A percentile compares a stretch with the other conserved stretches of the same genome.
Evolutionary conservation across 2,888 invertebrate species (phyloP).

Genomic region (Leptogaster cylindrica): DNA sequence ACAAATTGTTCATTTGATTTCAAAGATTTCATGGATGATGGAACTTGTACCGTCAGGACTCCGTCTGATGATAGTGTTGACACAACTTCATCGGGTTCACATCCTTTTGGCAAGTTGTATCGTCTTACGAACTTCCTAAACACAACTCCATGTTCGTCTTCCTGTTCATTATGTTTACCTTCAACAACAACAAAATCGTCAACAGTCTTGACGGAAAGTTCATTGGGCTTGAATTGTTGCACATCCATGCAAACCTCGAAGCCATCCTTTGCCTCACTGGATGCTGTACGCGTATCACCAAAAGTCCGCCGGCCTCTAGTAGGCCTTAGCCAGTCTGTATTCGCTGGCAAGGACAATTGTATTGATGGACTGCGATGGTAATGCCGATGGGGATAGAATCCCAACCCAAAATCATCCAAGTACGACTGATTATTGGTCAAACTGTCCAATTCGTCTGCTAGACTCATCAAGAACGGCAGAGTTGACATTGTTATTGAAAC

Average conservation of each 20-base stretch:
- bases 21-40: constrained; percentile 59
- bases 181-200: constrained; percentile 77
- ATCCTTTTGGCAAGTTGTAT: constrained; percentile 76
- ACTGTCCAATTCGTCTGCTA: constrained; percentile 61
- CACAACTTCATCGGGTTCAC: constrained; percentile 74
- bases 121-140: constrained; percentile 77
- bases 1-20: constrained; percentile 64
- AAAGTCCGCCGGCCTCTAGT: background rate
- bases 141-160: constrained; percentile 77
- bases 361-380: constrained; percentile 60
- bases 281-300: background rate
- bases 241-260: constrained; percentile 78
- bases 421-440: constrained; percentile 59
- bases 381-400: constrained; percentile 60
- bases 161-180: constrained; percentile 79
- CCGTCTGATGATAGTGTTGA: constrained; percentile 80
- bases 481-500: no score
- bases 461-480: constrained; percentile 58
- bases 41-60: constrained; percentile 72
- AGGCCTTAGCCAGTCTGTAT: constrained; percentile 59
- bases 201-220: constrained; percentile 78
- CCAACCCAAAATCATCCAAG: constrained; percentile 60
- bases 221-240: constrained; percentile 78
- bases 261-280: constrained; percentile 68
- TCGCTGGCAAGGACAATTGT: constrained; percentile 58